Percentiles rank a stretch among this genome's conserved stretches.
These are phyloP conservation scores for Thalpophila matura DNA, from an alignment of 2,888 invertebrate genomes.

Conservation along the genomic window DNA sequence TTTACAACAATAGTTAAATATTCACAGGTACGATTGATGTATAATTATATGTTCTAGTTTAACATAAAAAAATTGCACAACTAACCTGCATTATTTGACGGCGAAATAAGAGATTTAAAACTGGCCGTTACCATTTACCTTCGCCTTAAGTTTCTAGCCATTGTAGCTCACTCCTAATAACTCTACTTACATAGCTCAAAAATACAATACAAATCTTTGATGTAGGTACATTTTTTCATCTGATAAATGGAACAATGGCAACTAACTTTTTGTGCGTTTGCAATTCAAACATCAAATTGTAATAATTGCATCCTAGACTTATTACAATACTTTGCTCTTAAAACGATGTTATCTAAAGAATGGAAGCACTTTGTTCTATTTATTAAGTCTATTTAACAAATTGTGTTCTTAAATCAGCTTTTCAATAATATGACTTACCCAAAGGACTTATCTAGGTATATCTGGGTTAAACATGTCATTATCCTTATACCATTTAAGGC, in stretches of 20 bases:
- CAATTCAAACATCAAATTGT: not conserved
- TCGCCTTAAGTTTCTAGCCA: no score
- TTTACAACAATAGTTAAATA: no score
- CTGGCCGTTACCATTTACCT: no score
- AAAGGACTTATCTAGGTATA: not conserved
- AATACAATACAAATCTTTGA: no score
- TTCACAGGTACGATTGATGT: no score
- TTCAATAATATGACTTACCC: not conserved
- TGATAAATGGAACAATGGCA: not conserved
- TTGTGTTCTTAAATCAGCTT: not conserved
- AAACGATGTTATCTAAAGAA: not conserved
- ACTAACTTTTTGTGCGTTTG: not conserved
- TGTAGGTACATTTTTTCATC: no score
- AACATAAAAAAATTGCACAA: no score
- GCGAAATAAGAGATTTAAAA: no score
- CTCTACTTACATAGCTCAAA: no score
- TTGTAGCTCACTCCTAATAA: no score
- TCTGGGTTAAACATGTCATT: conserved; percentile 27
- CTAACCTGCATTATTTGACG: no score
- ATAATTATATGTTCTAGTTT: no score
- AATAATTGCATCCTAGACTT: not conserved
- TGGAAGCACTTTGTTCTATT: not conserved
- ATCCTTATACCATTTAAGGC: conserved; percentile 19
- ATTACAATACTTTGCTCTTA: not conserved
- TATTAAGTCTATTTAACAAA: not conserved